These are phyloP conservation scores for Machaerirhynchus nigripectus DNA, from an alignment of 2,113 vertebrate genomes.

Conservation along the genomic window DNA sequence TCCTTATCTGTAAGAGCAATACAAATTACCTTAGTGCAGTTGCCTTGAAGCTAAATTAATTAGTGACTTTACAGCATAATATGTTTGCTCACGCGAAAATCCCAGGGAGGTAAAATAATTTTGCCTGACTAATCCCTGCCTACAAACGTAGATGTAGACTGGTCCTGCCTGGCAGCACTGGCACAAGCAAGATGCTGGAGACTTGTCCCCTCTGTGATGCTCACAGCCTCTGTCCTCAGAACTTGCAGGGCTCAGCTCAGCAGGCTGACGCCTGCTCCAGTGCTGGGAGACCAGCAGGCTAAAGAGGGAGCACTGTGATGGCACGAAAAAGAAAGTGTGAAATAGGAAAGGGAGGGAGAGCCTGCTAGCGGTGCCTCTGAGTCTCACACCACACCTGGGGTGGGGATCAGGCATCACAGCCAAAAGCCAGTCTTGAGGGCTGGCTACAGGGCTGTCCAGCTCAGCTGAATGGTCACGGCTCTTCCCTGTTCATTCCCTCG, in stretches of 20 bases:
- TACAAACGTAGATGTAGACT: background rate
- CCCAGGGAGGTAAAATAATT: background rate
- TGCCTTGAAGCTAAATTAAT: background rate
- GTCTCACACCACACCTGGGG: background rate
- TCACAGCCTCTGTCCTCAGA: background rate
- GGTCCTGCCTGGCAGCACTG: background rate
- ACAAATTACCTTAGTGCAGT: background rate
- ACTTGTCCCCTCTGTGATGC: accelerated
- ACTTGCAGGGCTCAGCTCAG: background rate
- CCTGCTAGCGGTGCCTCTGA: accelerated
- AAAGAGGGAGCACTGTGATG: background rate
- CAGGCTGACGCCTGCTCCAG: background rate
- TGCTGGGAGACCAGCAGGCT: background rate
- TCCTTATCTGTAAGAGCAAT: background rate
- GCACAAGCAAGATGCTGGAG: background rate
- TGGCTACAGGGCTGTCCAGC: accelerated
- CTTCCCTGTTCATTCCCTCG: background rate
- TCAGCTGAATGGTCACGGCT: background rate
- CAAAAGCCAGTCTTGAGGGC: background rate
- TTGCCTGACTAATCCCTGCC: background rate
- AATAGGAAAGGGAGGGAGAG: background rate
- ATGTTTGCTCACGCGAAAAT: background rate
- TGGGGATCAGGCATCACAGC: background rate
- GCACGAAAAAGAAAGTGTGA: background rate
- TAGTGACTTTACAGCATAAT: background rate